These are phyloP conservation scores for Chauna torquata DNA, from an alignment of 2,113 vertebrate species.

Conservation along the genomic window DNA sequence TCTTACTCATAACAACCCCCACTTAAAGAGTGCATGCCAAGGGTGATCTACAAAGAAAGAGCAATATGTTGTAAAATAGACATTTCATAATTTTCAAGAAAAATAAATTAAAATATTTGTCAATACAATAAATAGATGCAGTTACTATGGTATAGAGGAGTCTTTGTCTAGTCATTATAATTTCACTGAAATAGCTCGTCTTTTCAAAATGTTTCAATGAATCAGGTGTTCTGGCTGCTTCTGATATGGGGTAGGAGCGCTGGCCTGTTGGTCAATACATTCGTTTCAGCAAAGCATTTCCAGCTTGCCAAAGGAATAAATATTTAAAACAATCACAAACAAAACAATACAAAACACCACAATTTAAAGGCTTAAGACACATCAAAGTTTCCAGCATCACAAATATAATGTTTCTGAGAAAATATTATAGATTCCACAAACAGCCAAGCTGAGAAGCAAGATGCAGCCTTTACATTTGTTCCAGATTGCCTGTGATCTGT, in stretches of 20 bases:
- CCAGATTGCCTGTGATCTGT: background rate
- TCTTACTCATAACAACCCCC: background rate
- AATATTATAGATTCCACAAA: background rate
- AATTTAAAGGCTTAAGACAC: background rate
- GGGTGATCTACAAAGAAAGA: background rate
- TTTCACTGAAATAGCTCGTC: background rate
- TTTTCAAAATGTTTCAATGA: background rate
- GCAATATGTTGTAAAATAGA: background rate
- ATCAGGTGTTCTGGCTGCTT: background rate
- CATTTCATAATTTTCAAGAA: background rate
- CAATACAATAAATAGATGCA: background rate
- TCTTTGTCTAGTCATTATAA: background rate
- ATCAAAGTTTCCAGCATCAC: background rate
- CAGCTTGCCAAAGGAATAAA: background rate
- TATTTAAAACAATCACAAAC: background rate
- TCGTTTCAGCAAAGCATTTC: background rate
- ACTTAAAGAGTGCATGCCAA: background rate
- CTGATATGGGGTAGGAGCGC: background rate
- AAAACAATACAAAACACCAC: background rate
- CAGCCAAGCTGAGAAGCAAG: background rate
- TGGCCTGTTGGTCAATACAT: background rate
- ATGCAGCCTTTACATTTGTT: rapidly evolving
- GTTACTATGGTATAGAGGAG: background rate
- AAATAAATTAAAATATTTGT: background rate
- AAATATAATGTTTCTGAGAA: background rate